Conservation (phyloP, 2,888 invertebrate genomes). For the Arge pagana region DNA sequence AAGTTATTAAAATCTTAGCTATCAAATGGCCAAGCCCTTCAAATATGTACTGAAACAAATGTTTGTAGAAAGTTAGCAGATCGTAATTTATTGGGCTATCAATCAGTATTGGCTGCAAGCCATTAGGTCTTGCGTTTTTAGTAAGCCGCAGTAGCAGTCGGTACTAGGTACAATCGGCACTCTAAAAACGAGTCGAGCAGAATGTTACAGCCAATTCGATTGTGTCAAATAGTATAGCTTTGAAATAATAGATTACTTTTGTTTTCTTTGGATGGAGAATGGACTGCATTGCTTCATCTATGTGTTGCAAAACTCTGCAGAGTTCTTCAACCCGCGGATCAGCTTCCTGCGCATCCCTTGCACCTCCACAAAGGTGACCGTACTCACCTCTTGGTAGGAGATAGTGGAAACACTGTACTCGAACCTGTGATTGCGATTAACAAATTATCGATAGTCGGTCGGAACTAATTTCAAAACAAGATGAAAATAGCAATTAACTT, state of each 20-base stretch:
- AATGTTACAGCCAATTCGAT: not conserved
- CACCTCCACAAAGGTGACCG: conserved; percentile 54
- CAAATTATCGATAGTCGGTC: not conserved
- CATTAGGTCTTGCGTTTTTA: not conserved
- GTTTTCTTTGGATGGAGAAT: conserved; percentile 78
- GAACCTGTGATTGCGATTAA: conserved; percentile 67
- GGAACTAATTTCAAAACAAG: not conserved
- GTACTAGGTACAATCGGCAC: not conserved
- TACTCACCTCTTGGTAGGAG: conserved; percentile 64
- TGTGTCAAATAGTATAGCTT: too few species aligned
- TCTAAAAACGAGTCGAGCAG: not conserved
- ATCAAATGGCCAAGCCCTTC: conserved; percentile 86
- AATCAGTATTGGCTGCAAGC: conserved; percentile 4
- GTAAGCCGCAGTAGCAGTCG: not conserved
- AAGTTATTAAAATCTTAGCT: conserved; percentile 78
- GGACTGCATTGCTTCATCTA: conserved; percentile 77
- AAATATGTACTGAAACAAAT: conserved; percentile 79
- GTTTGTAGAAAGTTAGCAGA: too few species aligned
- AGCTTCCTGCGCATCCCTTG: conserved; percentile 76
- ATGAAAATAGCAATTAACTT: conserved; percentile 3
- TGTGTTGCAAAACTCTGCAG: conserved; percentile 75
- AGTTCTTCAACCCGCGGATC: conserved; percentile 78
- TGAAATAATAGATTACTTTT: conserved; percentile 67
- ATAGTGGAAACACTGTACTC: conserved; percentile 96
- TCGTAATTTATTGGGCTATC: too few species aligned